Base-by-base conservation (phyloP, 2,888 invertebrate species). In the Nomada flava region DNA sequence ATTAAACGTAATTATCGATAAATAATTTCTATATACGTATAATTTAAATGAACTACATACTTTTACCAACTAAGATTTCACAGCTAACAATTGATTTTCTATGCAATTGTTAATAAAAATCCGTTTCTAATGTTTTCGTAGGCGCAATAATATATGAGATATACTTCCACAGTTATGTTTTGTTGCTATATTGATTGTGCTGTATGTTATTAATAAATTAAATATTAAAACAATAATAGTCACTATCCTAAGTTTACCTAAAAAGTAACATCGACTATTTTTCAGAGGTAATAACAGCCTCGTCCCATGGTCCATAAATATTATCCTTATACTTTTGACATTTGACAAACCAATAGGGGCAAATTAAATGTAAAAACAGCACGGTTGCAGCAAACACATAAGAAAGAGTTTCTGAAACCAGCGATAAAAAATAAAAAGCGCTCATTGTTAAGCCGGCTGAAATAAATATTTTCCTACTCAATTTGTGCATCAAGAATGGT, bases 261-360 rank as follows among this genome's bases (percentile, higher is more conserved):
- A 26, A 47, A 47, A 15, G 15, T 13, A 47, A 47, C 36, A 7
- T 7, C 60, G 10, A 10, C 53, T 64, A 52, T 50, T 68, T 64
- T n/a, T 71, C 73, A 60, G 82, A 76, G 18, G 64, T 80, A 63
- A 93, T 92, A 5, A 97, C 94, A 15, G 99, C 99, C 92, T 99
- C 99, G 93, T 99, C 99, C 99, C 99, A 99, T 0, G 99, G 99
- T 0, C 99, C 99, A 94, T 99, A 97, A 83, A 98, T 99, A 93
- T 98, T 99, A 90, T 97, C 96, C 91, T 98, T 98, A 92, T 96
- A 96, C 53, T 95, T 96, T 91, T 98, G 97, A 95, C 96, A 97
- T 71, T 94, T 94, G 0, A 97, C 96, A 94, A 97, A 98, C 92
- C 96, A 95, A 3, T 95, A 92, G 0, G 98, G 98, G 91, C 97